Evolutionary conservation across 2,888 invertebrate genomes (phyloP).

Genomic region (Lithophane leautieri): DNA sequence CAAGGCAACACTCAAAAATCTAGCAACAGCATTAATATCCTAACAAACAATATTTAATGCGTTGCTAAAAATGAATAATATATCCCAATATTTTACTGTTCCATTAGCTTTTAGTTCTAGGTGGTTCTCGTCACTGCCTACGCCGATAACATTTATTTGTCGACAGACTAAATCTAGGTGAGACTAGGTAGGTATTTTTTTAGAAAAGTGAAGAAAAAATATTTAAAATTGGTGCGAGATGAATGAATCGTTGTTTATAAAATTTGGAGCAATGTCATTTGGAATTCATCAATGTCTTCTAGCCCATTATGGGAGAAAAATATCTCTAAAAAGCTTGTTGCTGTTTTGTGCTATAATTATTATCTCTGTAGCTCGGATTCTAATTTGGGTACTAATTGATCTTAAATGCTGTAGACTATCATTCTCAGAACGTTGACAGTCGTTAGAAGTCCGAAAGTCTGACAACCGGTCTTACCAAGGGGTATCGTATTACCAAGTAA

Average conservation of each 20-base stretch:
- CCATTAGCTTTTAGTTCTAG: slow-evolving; percentile 75
- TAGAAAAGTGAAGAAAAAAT: slow-evolving; percentile 1
- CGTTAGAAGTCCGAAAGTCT: not conserved
- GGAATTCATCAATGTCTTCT: slow-evolving; percentile 23
- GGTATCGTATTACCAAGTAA: not conserved
- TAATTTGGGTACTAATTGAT: not conserved
- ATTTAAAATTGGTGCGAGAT: slow-evolving; percentile 25
- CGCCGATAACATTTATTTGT: slow-evolving; percentile 65
- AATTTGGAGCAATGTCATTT: slow-evolving; percentile 28
- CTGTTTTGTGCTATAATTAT: not conserved
- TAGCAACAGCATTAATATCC: slow-evolving; percentile 45
- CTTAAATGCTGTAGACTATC: not conserved
- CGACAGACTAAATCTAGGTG: slow-evolving; percentile 52
- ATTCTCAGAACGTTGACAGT: not conserved
- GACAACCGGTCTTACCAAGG: not conserved
- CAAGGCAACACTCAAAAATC: slow-evolving; percentile 11
- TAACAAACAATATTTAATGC: slow-evolving; percentile 60
- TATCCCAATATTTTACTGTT: slow-evolving; percentile 71
- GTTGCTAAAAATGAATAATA: slow-evolving; percentile 69
- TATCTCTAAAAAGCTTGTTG: not conserved
- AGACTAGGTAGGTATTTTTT: slow-evolving; percentile 40
- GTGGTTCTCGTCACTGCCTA: slow-evolving; percentile 71
- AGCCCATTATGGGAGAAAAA: not conserved
- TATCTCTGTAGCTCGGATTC: not conserved
- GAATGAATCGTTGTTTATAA: slow-evolving; percentile 33